Base-by-base conservation (phyloP, 2,888 invertebrate species). In the Polyommatus iphigenia region DNA sequence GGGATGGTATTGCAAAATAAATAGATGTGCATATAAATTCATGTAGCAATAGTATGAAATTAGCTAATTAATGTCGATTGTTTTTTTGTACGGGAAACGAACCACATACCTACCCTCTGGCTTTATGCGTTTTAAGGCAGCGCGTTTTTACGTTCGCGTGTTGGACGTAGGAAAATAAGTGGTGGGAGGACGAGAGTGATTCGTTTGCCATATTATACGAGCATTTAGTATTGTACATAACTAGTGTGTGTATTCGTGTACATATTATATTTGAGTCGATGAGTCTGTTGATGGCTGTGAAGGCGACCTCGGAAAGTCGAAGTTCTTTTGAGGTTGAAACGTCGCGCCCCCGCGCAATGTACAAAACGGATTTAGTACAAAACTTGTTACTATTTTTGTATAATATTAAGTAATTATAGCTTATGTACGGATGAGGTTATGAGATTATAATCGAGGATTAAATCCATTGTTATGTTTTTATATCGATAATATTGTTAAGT, bases 311-410 rank as follows among this genome's bases (percentile, higher is more conserved):
- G 18, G 54, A 41, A 41, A 32, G 50, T 72, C 79, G 81, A 80
- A 81, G 57, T 78, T 77, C 71, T n/a, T 46, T 77, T 77, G 78
- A 76, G 78, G 84, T 85, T 86, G 87, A 88, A 85, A 87, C 86
- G 88, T 83, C 87, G 88, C 83, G 87, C 88, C 88, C 89, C 89
- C 91, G 89, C 89, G 88, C 82, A 84, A 91, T 91, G 92, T 93
- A 92, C 93, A 92, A 92, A 92, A 92, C 87, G 90, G 86, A 90
- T 87, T 87, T 91, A 93, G 93, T 93, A 93, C 93, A 93, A 93
- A 93, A 90, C 90, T 92, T 91, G 93, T 93, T 93, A 92, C 93
- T 93, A 93, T 93, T 92, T 93, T 93, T 93, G 93, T 93, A 93
- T 92, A 89, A 87, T 90, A 90, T 88, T 87, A 90, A 85, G 85